A percentile compares a stretch with the other conserved stretches of the same genome.
These are phyloP conservation scores for Argopecten irradians DNA, from an alignment of 1,140 invertebrate genomes.

Conservation along the genomic window DNA sequence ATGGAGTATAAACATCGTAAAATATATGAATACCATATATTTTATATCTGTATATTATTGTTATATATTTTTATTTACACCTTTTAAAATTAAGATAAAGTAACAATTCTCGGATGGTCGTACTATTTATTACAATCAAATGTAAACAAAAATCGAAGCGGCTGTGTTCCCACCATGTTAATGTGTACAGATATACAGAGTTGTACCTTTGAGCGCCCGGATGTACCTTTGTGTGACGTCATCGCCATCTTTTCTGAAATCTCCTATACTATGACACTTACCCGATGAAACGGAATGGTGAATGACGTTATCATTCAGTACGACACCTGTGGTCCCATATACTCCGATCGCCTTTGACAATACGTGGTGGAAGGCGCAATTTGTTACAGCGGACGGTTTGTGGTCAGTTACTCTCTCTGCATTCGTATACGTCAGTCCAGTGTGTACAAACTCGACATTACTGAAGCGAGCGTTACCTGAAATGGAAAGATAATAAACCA, in stretches of 20 bases:
- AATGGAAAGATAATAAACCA: not conserved
- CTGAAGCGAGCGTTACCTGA: constrained; percentile 65
- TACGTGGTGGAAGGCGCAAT: constrained; percentile 64
- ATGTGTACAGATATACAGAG: no score
- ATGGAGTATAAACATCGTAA: no score
- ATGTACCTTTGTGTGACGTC: no score
- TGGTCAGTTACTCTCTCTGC: constrained; percentile 43
- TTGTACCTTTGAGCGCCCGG: no score
- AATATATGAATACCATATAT: no score
- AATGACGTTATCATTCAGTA: constrained; percentile 61
- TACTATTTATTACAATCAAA: not conserved
- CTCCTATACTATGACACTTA: constrained; percentile 27
- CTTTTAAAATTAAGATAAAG: no score
- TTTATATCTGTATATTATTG: no score
- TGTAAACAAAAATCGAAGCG: no score
- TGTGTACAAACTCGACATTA: constrained; percentile 68
- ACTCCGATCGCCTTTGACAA: constrained; percentile 69
- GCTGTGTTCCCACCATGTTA: no score
- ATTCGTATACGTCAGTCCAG: constrained; percentile 65
- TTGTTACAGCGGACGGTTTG: constrained; percentile 60
- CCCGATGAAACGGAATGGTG: constrained; percentile 60
- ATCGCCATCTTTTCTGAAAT: not conserved
- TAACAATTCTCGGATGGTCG: not conserved
- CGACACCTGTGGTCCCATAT: constrained; percentile 55
- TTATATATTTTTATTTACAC: no score